These are phyloP conservation scores for Cepphus grylle DNA, from an alignment of 2,113 vertebrate species.

Conservation along the genomic window DNA sequence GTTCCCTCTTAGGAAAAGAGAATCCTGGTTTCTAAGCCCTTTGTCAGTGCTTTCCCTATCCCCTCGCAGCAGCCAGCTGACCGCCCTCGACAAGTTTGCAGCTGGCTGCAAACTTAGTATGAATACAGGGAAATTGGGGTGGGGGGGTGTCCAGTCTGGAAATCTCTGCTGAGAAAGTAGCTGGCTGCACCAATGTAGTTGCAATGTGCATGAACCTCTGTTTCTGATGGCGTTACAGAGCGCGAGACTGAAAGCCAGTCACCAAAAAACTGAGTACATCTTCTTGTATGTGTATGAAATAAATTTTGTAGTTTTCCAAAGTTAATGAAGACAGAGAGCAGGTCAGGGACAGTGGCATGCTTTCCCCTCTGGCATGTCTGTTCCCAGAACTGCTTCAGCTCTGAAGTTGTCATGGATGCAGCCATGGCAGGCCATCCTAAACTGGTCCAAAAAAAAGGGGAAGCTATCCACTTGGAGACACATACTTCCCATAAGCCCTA, in stretches of 20 bases:
- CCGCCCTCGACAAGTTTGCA: too few relatives aligned
- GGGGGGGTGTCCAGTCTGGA: neutral
- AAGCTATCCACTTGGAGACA: neutral
- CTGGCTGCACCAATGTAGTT: neutral
- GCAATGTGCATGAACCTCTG: neutral
- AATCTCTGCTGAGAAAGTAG: neutral
- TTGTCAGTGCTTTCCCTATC: accelerated
- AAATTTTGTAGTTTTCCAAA: neutral
- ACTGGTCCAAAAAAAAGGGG: neutral
- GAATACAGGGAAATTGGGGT: neutral
- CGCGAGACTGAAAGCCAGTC: neutral
- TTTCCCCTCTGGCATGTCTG: neutral
- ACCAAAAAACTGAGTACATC: neutral
- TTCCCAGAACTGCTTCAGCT: neutral
- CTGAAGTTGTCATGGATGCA: neutral
- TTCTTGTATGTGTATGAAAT: neutral
- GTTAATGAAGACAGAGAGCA: neutral
- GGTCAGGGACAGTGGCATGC: neutral
- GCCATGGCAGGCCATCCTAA: neutral
- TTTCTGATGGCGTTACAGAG: neutral
- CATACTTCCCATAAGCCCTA: conserved; percentile 32
- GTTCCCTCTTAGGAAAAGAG: neutral
- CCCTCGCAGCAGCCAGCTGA: neutral
- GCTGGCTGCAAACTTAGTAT: neutral
- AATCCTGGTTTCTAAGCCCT: neutral